A percentile compares a stretch with the other conserved stretches of the same genome.
phyloP scores from a whole-genome alignment of 2,797 vertebrate genomes.

The Myotis findleyi region DNA sequence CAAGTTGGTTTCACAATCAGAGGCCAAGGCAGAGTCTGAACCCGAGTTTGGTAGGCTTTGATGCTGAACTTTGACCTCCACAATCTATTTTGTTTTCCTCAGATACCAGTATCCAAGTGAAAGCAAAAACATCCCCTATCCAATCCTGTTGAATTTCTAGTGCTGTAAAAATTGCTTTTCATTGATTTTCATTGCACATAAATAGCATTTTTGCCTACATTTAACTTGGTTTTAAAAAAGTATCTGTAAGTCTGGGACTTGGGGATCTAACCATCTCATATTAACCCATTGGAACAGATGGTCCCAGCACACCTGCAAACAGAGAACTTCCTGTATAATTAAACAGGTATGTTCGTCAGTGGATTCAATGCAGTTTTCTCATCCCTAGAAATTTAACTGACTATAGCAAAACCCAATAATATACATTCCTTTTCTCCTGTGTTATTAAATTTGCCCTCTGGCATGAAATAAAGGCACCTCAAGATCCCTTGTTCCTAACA shows the following conservation, averaged over 20 bases:
- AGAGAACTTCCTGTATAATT: neutral
- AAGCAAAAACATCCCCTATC: neutral
- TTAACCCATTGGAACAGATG: no score
- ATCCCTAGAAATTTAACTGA: neutral
- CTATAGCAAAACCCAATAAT: neutral
- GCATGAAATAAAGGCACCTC: neutral
- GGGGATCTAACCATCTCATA: neutral
- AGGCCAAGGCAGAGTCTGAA: no score
- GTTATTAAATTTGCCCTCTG: neutral
- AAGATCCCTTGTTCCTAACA: neutral
- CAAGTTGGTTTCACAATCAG: no score
- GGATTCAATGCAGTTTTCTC: neutral
- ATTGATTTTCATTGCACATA: conserved; percentile 26
- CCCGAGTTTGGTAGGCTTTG: neutral
- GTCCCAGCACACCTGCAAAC: neutral
- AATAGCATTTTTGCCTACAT: neutral
- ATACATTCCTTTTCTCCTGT: neutral
- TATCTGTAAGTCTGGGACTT: neutral
- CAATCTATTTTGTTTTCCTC: neutral
- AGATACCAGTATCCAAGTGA: neutral
- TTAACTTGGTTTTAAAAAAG: neutral
- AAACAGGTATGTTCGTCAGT: neutral
- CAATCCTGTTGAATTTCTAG: neutral
- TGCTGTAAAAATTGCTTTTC: neutral
- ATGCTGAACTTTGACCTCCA: neutral